Evolutionary conservation across 2,888 invertebrate species (phyloP).

Genomic region (Zaprionus lineosus): DNA sequence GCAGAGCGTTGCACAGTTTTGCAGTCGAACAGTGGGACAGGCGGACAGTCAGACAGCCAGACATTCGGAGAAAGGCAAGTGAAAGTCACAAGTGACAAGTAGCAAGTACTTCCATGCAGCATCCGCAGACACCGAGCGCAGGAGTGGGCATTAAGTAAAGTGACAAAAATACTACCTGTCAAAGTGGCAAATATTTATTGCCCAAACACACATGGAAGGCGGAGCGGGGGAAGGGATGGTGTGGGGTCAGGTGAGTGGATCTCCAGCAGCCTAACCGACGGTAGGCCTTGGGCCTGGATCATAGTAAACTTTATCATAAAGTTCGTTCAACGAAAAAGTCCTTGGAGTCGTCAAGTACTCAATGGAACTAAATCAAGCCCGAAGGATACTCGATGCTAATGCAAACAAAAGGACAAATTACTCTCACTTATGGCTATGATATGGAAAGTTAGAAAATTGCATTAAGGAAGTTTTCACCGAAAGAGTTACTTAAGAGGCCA

Average conservation of each 20-base stretch:
- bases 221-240: too few species aligned
- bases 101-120: constrained; percentile 27
- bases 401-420: too few species aligned
- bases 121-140: constrained; percentile 6
- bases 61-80: constrained; percentile 13
- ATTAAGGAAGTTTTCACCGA: too few species aligned
- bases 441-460: too few species aligned
- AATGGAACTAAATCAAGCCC: constrained; percentile 9
- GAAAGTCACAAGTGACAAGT: constrained; percentile 42
- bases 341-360: constrained; percentile 1
- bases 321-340: constrained; percentile 10
- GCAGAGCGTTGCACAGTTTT: constrained; percentile 9
- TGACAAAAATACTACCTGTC: constrained; percentile 51
- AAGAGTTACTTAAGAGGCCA: too few species aligned
- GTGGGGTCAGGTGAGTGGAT: too few species aligned
- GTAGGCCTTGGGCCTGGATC: constrained; percentile 11
- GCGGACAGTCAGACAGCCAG: constrained; percentile 11
- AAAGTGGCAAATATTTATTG: constrained; percentile 57
- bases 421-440: too few species aligned
- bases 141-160: constrained; percentile 38
- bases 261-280: constrained; percentile 6
- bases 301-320: constrained; percentile 29
- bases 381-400: too few species aligned
- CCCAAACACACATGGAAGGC: constrained; percentile 6
- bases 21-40: too few species aligned